A percentile compares a stretch with the other conserved stretches of the same genome.
These are phyloP conservation scores for Brenthis hecate DNA, from an alignment of 2,888 invertebrate species.

Conservation along the genomic window DNA sequence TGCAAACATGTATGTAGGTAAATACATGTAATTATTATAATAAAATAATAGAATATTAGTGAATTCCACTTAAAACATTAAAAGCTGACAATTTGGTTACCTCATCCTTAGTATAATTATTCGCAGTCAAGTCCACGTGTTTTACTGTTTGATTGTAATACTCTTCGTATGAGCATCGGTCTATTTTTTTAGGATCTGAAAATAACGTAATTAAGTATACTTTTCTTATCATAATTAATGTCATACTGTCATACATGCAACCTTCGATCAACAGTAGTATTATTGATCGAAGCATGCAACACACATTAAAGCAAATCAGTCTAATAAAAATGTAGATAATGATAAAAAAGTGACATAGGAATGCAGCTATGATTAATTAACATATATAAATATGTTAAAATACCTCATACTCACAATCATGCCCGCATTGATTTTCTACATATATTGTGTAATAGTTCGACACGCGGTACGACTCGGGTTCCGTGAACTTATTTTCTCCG, in stretches of 20 bases:
- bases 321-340: too few relatives aligned
- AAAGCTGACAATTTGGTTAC: slow-evolving; percentile 47
- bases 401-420: slow-evolving; percentile 78
- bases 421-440: slow-evolving; percentile 91
- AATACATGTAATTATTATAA: too few relatives aligned
- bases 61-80: neutral
- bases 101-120: slow-evolving; percentile 77
- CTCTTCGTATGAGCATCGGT: slow-evolving; percentile 89
- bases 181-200: slow-evolving; percentile 76
- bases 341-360: too few relatives aligned
- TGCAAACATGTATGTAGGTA: too few relatives aligned
- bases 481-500: slow-evolving; percentile 87
- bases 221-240: neutral
- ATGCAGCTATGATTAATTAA: too few relatives aligned
- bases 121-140: slow-evolving; percentile 82
- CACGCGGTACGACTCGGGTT: slow-evolving; percentile 89
- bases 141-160: slow-evolving; percentile 86
- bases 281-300: too few relatives aligned
- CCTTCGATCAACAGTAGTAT: too few relatives aligned
- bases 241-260: too few relatives aligned
- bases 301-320: too few relatives aligned
- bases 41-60: too few relatives aligned
- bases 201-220: slow-evolving; percentile 30
- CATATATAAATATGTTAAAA: neutral
- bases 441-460: slow-evolving; percentile 90